Percentiles rank a stretch among this genome's conserved stretches.
phyloP scores from a whole-genome alignment of 2,113 vertebrate genomes.

The Redunca redunca region DNA sequence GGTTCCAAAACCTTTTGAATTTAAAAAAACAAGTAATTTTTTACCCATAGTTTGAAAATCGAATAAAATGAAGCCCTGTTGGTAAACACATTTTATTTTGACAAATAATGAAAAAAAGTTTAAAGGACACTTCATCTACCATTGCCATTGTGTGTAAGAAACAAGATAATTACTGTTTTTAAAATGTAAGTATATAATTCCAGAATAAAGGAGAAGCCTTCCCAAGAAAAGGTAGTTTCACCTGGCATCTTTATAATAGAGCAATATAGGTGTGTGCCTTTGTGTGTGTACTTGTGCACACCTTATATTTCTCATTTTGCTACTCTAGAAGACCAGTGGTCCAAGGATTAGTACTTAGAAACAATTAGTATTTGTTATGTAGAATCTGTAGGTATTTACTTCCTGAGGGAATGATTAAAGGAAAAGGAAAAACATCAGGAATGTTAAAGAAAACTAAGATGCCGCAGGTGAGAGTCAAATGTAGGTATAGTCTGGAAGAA shows the following conservation, averaged over 20 bases:
- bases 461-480: not conserved
- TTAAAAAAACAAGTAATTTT: not conserved
- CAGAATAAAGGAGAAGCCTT: not conserved
- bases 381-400: not conserved
- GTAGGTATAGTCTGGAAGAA: not conserved
- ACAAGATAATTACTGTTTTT: not conserved
- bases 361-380: not conserved
- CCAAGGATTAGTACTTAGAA: not conserved
- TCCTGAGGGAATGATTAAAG: not conserved
- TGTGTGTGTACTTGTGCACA: not conserved
- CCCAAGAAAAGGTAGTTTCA: not conserved
- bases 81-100: not conserved
- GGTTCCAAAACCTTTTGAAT: not conserved
- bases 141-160: constrained; percentile 30
- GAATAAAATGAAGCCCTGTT: not conserved
- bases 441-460: not conserved
- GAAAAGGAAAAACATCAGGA: not conserved
- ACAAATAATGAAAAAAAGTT: not conserved
- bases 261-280: not conserved
- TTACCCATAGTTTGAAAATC: not conserved
- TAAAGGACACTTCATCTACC: not conserved
- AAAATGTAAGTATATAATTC: not conserved
- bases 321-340: not conserved
- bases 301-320: not conserved
- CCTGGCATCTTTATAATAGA: not conserved